A percentile compares a stretch with the other conserved stretches of the same genome.
Evolutionary conservation across 2,797 vertebrate species (phyloP).

Genomic region (Oryzias sinensis): DNA sequence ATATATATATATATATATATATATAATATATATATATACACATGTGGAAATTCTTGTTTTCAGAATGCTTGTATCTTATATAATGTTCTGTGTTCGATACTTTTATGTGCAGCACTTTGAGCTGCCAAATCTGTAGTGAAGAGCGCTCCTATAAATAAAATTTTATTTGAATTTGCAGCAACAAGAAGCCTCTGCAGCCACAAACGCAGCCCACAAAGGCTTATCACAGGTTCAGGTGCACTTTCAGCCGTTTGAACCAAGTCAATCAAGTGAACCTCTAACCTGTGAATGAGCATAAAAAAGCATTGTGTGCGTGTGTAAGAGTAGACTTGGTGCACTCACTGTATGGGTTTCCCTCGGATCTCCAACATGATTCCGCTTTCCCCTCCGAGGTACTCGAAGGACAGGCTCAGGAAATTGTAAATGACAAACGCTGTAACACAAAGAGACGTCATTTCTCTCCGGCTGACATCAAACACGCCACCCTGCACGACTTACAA

Average conservation of each 20-base stretch:
- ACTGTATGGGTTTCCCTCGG: slow-evolving; percentile 90
- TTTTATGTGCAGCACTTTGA: too few relatives aligned
- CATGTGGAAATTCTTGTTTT: too few relatives aligned
- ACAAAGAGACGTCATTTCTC: slow-evolving; percentile 37
- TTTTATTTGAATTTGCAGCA: too few relatives aligned
- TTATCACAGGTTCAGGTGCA: slow-evolving; percentile 18
- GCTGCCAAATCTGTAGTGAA: too few relatives aligned
- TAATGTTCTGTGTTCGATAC: too few relatives aligned
- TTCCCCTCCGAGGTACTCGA: slow-evolving; percentile 96
- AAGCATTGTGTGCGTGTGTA: neutral
- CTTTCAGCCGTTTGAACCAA: slow-evolving; percentile 19
- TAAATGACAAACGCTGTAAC: slow-evolving; percentile 94
- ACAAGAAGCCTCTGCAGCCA: slow-evolving; percentile 24
- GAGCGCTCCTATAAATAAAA: too few relatives aligned
- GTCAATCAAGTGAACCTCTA: slow-evolving; percentile 2
- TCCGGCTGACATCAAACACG: neutral
- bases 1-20: too few relatives aligned
- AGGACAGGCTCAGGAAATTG: slow-evolving; percentile 96
- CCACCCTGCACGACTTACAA: neutral
- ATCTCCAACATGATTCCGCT: slow-evolving; percentile 97
- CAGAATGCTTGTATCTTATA: too few relatives aligned
- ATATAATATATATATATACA: too few relatives aligned
- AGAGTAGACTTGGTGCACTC: slow-evolving; percentile 58
- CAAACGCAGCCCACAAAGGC: slow-evolving; percentile 12
- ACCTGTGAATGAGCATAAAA: neutral